A percentile compares a stretch with the other conserved stretches of the same genome.
Evolutionary conservation across 1,140 invertebrate species (phyloP).

Genomic region (Aricia agestis): DNA sequence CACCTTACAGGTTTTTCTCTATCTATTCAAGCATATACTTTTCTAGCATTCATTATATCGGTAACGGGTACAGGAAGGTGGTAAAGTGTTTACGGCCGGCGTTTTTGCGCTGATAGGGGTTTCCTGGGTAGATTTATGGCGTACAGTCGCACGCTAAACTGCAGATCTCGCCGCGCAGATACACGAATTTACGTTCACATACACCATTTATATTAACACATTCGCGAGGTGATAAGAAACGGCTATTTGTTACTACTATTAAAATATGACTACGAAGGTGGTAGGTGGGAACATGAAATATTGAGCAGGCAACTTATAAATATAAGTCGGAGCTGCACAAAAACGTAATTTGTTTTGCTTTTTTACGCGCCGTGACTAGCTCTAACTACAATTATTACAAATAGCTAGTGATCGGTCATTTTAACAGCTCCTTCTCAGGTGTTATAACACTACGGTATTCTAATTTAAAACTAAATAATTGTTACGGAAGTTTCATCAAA

Average conservation of each 20-base stretch:
- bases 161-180: constrained; percentile 39
- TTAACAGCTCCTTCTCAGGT: background rate
- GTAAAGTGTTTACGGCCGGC: constrained; percentile 46
- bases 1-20: background rate
- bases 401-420: background rate
- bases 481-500: background rate
- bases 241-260: background rate
- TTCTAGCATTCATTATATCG: constrained; percentile 15
- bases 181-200: constrained; percentile 29
- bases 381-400: background rate
- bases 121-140: constrained; percentile 40
- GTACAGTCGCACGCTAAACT: constrained; percentile 44
- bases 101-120: constrained; percentile 43
- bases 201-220: constrained; percentile 10
- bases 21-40: constrained; percentile 12
- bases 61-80: constrained; percentile 38
- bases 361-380: background rate
- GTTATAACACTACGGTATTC: background rate
- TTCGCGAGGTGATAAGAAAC: background rate
- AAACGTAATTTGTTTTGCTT: background rate
- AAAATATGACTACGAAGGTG: background rate
- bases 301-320: background rate
- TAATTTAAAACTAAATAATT: background rate
- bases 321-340: background rate
- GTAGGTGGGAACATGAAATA: background rate